Evolutionary conservation across 1,140 invertebrate species (phyloP).

Genomic region (Laupala kohalensis): DNA sequence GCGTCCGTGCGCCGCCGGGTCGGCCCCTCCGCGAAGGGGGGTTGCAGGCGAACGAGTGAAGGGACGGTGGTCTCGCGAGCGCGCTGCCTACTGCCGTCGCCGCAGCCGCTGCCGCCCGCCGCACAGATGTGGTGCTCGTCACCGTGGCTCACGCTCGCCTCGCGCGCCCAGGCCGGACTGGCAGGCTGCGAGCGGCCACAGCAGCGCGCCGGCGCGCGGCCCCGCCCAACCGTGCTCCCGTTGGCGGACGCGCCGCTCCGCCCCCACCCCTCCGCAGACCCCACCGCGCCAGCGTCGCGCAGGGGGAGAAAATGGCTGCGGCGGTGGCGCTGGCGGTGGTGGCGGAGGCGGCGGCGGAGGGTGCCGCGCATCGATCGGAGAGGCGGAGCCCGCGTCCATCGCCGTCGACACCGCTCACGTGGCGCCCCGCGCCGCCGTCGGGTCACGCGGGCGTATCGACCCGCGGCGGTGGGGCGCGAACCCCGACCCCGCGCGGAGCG

Average conservation of each 20-base stretch:
- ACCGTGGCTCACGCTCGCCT: conserved; percentile 17
- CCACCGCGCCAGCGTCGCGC: not conserved
- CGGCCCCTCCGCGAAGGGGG: too few species aligned
- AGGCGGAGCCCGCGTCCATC: not conserved
- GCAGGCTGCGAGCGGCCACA: too few species aligned
- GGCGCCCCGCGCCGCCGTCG: conserved; percentile 1
- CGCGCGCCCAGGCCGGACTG: not conserved
- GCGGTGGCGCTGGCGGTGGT: too few species aligned
- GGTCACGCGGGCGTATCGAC: not conserved
- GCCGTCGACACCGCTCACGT: not conserved
- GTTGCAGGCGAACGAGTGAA: too few species aligned
- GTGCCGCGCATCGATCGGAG: not conserved
- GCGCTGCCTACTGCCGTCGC: too few species aligned
- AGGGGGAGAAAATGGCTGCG: too few species aligned
- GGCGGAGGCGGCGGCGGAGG: too few species aligned
- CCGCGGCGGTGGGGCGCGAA: not conserved
- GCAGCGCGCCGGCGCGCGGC: conserved; percentile 12
- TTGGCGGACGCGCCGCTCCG: conserved; percentile 10
- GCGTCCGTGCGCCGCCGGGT: not conserved
- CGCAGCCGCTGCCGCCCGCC: conserved; percentile 14
- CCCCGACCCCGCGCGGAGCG: not conserved
- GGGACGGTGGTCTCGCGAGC: too few species aligned
- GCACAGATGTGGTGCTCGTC: not conserved
- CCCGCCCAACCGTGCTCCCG: conserved; percentile 13
- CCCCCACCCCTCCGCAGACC: conserved; percentile 11